Base-by-base conservation (phyloP, 2,888 invertebrate genomes). In the Pammene fasciana region DNA sequence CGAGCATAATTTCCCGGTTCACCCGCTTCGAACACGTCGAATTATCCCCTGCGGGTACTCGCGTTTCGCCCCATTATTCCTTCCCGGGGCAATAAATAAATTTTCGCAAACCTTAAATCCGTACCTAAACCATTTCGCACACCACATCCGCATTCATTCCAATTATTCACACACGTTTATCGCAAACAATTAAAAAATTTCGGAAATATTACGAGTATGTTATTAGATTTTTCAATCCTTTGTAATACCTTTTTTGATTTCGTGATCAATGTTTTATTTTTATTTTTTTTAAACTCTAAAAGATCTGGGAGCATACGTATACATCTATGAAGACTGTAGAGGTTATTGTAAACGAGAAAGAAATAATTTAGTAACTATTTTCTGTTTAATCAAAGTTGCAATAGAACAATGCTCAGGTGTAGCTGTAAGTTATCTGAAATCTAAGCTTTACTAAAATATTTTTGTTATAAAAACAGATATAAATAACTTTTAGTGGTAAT, bases 401-500 rank as follows among this genome's bases (percentile, higher is more conserved):
- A 38, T 9, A 38, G 38, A 38, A 7, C 36, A 36, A 36, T 36
- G 38, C 38, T 38, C 7, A 38, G 9, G 9, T 38, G 38, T 7
- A 36, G n/a, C 7, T 36, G 36, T 6, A 36, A 36, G 36, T 36
- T 38, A 38, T 38, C 6, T 38, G 2, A 38, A 9, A 38, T 38
- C 6, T 9, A 38, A 38, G 6, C 38, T 38, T 9, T 5, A 38
- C 38, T 38, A 38, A 36, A 36, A 36, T 36, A 36, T n/a, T n/a
- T n/a, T n/a, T n/a, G n/a, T n/a, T n/a, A 26, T 26, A 26, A 26
- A 26, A 26, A 26, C 1, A 26, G 26, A 9, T 38, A 9, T 38
- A 2, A 9, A 7, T 9, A 38, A 89, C 82, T 89, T 87, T 76
- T 79, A 82, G 75, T 72, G 80, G 84, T 86, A 86, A 89, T 90